A percentile compares a stretch with the other conserved stretches of the same genome.
phyloP scores from a whole-genome alignment of 2,113 vertebrate species.

The Telmatochromis sp. region DNA sequence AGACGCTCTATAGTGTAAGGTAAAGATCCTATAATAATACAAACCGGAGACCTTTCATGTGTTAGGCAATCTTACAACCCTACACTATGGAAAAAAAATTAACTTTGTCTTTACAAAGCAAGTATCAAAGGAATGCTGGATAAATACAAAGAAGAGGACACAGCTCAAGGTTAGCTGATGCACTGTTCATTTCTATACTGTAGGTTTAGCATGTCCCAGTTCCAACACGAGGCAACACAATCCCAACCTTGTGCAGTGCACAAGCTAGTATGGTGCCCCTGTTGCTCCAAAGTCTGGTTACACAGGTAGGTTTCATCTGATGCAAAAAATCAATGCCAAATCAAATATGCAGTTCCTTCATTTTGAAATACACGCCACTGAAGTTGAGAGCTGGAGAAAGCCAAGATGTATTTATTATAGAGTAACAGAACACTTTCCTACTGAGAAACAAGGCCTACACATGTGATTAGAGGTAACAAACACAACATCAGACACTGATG shows the following conservation, averaged over 20 bases:
- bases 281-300: background rate
- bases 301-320: background rate
- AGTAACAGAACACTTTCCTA: background rate
- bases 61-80: rapidly evolving
- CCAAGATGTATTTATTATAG: background rate
- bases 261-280: rapidly evolving
- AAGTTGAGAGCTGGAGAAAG: background rate
- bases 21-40: no score
- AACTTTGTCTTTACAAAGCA: background rate
- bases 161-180: background rate
- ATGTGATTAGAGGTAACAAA: rapidly evolving
- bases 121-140: background rate
- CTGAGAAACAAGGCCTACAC: background rate
- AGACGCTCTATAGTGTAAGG: no score
- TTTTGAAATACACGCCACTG: background rate
- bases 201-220: background rate
- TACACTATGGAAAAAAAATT: background rate
- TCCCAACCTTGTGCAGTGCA: background rate
- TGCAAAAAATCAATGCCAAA: rapidly evolving
- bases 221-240: background rate
- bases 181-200: background rate
- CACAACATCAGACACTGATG: rapidly evolving
- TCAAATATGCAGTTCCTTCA: background rate
- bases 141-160: background rate
- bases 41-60: no score